Evolutionary conservation across 2,113 vertebrate genomes (phyloP).

Genomic region (Glaucomys volans): DNA sequence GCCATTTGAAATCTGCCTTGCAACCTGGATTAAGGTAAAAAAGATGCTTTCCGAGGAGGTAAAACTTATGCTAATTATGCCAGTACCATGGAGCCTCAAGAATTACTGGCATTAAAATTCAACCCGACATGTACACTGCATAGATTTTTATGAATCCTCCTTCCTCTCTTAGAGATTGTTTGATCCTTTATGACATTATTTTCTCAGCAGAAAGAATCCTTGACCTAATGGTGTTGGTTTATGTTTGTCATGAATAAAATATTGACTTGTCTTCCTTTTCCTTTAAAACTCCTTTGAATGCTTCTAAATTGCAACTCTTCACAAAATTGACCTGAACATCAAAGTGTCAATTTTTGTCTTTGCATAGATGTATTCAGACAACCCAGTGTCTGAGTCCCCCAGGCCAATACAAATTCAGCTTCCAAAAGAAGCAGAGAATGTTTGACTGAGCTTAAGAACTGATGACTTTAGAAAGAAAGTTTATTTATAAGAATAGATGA

Average conservation of each 20-base stretch:
- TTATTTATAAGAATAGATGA: background rate
- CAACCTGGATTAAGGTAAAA: background rate
- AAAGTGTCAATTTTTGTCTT: background rate
- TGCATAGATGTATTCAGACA: background rate
- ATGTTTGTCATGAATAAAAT: slow-evolving; percentile 65
- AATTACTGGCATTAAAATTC: background rate
- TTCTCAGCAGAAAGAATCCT: slow-evolving; percentile 56
- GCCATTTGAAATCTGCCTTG: background rate
- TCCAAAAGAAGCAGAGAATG: slow-evolving; percentile 1
- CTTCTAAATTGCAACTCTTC: slow-evolving; percentile 19
- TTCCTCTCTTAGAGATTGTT: background rate
- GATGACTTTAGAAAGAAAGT: too few species aligned
- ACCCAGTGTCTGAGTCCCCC: background rate
- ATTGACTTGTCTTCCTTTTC: slow-evolving; percentile 59
- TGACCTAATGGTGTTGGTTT: background rate
- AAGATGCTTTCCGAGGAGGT: background rate
- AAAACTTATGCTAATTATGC: background rate
- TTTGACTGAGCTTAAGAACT: background rate
- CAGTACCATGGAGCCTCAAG: accelerated
- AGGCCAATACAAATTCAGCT: background rate
- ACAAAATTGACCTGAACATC: slow-evolving; percentile 30
- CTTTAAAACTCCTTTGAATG: background rate
- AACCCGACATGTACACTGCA: background rate
- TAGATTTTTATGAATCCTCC: background rate
- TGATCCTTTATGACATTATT: slow-evolving; percentile 11